A percentile compares a stretch with the other conserved stretches of the same genome.
These are phyloP conservation scores for Polypedilum vanderplanki DNA, from an alignment of 1,140 invertebrate genomes.

Conservation along the genomic window DNA sequence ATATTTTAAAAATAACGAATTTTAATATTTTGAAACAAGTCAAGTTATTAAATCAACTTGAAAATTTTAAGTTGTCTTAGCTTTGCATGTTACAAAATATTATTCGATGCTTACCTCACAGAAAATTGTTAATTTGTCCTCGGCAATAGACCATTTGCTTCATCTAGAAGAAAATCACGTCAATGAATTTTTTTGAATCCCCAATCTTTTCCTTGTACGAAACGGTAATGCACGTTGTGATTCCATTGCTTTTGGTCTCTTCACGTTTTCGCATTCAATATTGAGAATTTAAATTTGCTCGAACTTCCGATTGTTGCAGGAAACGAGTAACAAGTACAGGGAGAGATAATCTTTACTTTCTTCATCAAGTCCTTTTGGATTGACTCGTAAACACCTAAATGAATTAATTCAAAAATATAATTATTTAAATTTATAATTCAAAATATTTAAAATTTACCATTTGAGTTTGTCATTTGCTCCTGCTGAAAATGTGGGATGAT, in stretches of 20 bases:
- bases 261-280: conserved; percentile 99
- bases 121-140: conserved; percentile 98
- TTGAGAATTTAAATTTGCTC: conserved; percentile 99
- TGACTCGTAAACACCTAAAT: conserved; percentile 91
- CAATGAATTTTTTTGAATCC: conserved; percentile 99
- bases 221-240: conserved; percentile 90
- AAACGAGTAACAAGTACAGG: conserved; percentile 95
- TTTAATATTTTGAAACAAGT: too few relatives aligned
- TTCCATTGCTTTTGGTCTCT: conserved; percentile 99
- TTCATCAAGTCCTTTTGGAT: conserved; percentile 98
- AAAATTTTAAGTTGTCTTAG: too few relatives aligned
- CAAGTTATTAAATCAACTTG: too few relatives aligned
- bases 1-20: too few relatives aligned
- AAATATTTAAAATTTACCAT: conserved; percentile 59
- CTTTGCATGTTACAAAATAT: not conserved
- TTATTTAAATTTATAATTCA: not conserved
- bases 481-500: conserved; percentile 97
- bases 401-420: conserved; percentile 33
- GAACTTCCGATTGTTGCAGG: conserved; percentile 99
- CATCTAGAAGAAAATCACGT: conserved; percentile 95
- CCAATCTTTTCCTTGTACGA: conserved; percentile 99
- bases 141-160: conserved; percentile 93
- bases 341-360: conserved; percentile 99
- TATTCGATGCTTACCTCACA: conserved; percentile 69
- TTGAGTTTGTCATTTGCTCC: conserved; percentile 99